Conservation (phyloP, 92 coral and sea anemone genomes). For the Phenganax marumi region DNA sequence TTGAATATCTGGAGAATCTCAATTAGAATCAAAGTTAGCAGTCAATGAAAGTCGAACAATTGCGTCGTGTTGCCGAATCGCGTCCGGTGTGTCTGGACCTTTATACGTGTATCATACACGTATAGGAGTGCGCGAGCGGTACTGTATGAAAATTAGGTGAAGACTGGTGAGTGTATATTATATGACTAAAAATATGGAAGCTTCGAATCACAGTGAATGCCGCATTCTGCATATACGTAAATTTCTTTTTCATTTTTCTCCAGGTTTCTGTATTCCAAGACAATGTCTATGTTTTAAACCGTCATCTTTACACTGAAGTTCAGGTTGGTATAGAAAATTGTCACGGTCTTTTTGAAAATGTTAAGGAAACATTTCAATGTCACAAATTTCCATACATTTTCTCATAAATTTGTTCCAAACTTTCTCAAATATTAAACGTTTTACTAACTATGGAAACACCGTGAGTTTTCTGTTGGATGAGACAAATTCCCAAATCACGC, state of each 20-base stretch:
- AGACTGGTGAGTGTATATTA: too few relatives aligned
- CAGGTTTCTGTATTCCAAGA: conserved; percentile 90
- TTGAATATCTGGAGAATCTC: too few relatives aligned
- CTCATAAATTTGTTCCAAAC: not conserved
- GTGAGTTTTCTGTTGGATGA: not conserved
- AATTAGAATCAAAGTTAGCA: too few relatives aligned
- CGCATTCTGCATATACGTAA: not conserved
- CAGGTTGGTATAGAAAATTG: conserved; percentile 58
- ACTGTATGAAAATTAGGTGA: too few relatives aligned
- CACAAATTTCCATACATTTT: not conserved
- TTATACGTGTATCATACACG: too few relatives aligned
- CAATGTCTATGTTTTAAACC: conserved; percentile 76
- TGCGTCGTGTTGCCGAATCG: too few relatives aligned
- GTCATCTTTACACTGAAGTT: conserved; percentile 81
- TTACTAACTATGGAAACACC: too few relatives aligned
- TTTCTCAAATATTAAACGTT: too few relatives aligned
- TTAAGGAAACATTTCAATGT: not conserved
- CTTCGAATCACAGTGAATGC: not conserved
- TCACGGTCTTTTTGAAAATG: not conserved
- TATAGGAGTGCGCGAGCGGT: too few relatives aligned
- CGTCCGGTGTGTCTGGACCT: too few relatives aligned
- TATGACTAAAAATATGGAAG: too few relatives aligned
- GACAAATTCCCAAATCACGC: not conserved
- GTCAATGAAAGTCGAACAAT: too few relatives aligned
- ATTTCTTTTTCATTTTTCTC: not conserved